Conservation (phyloP, 2,113 vertebrate genomes). For the Lutjanus erythropterus region DNA sequence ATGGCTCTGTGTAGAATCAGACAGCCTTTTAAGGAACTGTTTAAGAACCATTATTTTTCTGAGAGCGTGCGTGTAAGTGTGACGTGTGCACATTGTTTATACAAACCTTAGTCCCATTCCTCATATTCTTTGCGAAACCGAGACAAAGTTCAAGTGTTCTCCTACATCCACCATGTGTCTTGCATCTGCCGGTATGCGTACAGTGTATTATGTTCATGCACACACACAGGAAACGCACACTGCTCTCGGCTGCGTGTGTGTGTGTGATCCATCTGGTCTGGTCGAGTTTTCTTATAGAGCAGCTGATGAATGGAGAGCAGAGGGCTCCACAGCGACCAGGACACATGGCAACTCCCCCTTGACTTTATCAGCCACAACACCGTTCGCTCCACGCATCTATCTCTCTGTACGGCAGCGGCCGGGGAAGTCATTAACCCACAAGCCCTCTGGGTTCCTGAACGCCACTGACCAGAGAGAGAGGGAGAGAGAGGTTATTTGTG, state of each 20-base stretch:
- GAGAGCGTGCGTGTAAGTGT: not conserved
- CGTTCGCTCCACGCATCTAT: slow-evolving; percentile 36
- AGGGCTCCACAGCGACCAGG: slow-evolving; percentile 43
- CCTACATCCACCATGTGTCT: slow-evolving; percentile 23
- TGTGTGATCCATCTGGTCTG: slow-evolving; percentile 36
- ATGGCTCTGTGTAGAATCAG: no score
- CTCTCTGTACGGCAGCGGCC: slow-evolving; percentile 49
- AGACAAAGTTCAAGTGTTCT: slow-evolving; percentile 29
- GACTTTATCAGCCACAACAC: slow-evolving; percentile 59
- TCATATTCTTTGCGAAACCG: not conserved
- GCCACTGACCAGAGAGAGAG: slow-evolving; percentile 20
- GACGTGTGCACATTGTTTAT: not conserved
- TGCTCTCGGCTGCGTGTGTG: not conserved
- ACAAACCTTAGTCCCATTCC: slow-evolving; percentile 27
- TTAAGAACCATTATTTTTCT: no score
- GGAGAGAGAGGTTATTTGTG: not conserved
- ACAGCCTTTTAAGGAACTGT: no score
- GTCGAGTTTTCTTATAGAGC: slow-evolving; percentile 9
- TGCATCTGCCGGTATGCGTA: not conserved
- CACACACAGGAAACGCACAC: slow-evolving; percentile 12
- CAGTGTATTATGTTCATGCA: not conserved
- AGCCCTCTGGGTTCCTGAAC: slow-evolving; percentile 34
- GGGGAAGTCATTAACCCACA: slow-evolving; percentile 57
- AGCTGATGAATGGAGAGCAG: slow-evolving; percentile 63
- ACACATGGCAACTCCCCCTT: slow-evolving; percentile 45